Evolutionary conservation across 2,797 vertebrate species (phyloP).

Genomic region (Limosa lapponica): DNA sequence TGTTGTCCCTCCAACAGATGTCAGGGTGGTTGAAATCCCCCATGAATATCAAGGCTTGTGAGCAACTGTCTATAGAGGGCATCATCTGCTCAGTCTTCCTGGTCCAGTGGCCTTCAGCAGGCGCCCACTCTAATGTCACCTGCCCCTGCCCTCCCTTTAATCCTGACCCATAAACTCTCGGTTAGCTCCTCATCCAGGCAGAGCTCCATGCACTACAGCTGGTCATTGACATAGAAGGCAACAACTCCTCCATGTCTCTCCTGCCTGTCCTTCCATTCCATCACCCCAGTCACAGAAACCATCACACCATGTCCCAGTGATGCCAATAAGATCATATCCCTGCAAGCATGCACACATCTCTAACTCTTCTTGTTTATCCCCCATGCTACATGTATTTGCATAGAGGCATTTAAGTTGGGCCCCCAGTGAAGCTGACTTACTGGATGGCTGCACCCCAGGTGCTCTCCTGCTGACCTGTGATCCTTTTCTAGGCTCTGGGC

Average conservation of each 20-base stretch:
- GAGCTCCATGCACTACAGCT: neutral
- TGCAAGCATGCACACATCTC: neutral
- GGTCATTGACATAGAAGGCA: neutral
- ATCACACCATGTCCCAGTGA: neutral
- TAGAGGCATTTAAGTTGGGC: neutral
- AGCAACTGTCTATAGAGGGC: neutral
- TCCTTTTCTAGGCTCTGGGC: too few species aligned
- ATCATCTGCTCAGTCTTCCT: neutral
- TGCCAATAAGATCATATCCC: neutral
- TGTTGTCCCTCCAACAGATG: neutral
- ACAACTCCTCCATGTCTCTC: neutral
- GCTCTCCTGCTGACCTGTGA: too few species aligned
- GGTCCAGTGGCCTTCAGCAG: neutral
- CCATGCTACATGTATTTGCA: neutral
- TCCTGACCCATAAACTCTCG: neutral
- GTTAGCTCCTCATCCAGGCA: neutral
- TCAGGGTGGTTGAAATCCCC: neutral
- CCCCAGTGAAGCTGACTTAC: neutral
- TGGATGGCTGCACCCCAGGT: too few species aligned
- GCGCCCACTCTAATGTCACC: neutral
- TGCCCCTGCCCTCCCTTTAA: neutral
- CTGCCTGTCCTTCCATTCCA: neutral
- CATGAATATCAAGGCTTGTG: neutral
- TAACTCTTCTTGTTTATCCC: neutral
- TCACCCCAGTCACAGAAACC: neutral